Evolutionary conservation across 2,797 vertebrate species (phyloP).

Genomic region (Erpetoichthys calabaricus): DNA sequence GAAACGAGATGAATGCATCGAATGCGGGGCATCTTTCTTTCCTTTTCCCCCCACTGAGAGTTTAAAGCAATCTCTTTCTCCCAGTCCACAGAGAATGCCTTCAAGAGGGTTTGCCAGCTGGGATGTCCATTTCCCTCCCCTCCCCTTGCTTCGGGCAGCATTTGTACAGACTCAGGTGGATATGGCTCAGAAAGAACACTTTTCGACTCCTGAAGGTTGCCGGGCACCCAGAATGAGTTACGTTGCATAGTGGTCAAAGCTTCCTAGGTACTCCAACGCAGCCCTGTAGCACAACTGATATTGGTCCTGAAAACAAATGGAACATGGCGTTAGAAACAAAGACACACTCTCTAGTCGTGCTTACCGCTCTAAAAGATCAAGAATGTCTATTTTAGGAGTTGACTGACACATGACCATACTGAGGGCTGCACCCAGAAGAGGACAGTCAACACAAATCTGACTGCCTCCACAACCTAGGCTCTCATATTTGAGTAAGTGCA

Average conservation of each 20-base stretch:
- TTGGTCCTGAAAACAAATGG: slow-evolving; percentile 64
- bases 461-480: too few relatives aligned
- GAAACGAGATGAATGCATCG: slow-evolving; percentile 23
- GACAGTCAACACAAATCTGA: too few relatives aligned
- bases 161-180: slow-evolving; percentile 48
- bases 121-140: slow-evolving; percentile 28
- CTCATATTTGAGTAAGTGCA: too few relatives aligned
- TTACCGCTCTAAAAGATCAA: too few relatives aligned
- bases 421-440: too few relatives aligned
- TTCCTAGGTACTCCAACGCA: slow-evolving; percentile 92
- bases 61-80: slow-evolving; percentile 27
- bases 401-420: too few relatives aligned
- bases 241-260: slow-evolving; percentile 98
- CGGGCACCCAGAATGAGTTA: slow-evolving; percentile 51
- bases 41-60: slow-evolving; percentile 22
- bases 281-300: slow-evolving; percentile 94
- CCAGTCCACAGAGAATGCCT: slow-evolving; percentile 18
- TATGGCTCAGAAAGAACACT: slow-evolving; percentile 64
- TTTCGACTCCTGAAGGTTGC: slow-evolving; percentile 22
- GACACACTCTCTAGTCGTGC: too few relatives aligned
- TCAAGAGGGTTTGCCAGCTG: slow-evolving; percentile 11
- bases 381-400: too few relatives aligned
- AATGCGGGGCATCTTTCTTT: slow-evolving; percentile 22
- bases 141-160: slow-evolving; percentile 34
- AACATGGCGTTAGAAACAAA: background rate